Evolutionary conservation across 2,113 vertebrate species (phyloP), one percentile per base, ranked within the genome.

Genomic region (Delphinus delphis): DNA sequence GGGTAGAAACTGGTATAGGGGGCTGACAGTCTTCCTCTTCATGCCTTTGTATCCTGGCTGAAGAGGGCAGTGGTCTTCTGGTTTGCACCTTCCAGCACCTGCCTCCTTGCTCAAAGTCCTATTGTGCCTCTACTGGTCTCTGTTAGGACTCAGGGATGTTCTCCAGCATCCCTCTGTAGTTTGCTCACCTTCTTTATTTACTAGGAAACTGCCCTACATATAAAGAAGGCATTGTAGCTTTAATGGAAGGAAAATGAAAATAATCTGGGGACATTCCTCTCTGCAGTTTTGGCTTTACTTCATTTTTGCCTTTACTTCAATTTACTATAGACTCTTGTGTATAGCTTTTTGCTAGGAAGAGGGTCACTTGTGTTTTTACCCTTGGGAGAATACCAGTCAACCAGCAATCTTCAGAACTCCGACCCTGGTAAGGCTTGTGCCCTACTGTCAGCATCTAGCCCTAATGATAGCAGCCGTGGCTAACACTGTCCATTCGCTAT

Each of bases 81-180:
- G 5, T 20, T 70, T 6, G 25, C 6, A 50, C 6, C 38, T 18
- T 58, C 5, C 7, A n/a, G 11, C 4, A 50, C 18, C 3, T 23
- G 1, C 65, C 33, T 80, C 41, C 12, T 86, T 84, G 41, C 15
- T 55, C 17, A 50, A n/a, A 36, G 12, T 4, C 8, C 26, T 18
- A 33, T 8, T 23, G 15, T 5, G 31, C 13, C 62, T 81, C 25
- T 28, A 26, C 1, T 65, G 63, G 20, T 74, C 11, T 38, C 8
- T 53, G 77, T 58, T 36, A 21, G 31, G 55, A 87, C 0, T 21
- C n/a, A 2, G 9, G 8, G 23, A 13, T 47, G 5, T 26, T 63
- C 44, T 68, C 21, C 1, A 50, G 5, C 0, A 2, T 17, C 7
- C 1, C 1, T 50, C 21, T 4, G 12, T 0, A 50, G 15, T 87